Percentiles rank a stretch among this genome's conserved stretches.
phyloP scores from a whole-genome alignment of 2,888 invertebrate genomes.

The Fabriciana adippe region DNA sequence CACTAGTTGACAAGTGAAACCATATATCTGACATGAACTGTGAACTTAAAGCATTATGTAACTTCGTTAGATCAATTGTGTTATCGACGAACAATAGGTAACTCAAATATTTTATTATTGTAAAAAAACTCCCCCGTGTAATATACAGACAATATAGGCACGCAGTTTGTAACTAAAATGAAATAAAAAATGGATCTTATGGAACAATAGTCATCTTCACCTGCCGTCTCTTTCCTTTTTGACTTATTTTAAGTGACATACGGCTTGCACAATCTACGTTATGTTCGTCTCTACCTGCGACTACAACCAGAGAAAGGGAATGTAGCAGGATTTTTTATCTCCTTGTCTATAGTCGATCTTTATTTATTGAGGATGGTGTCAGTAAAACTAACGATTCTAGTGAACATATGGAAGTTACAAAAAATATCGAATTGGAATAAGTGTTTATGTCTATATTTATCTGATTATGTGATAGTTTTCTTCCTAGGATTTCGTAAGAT shows the following conservation, averaged over 20 bases:
- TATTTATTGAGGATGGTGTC: constrained; percentile 36
- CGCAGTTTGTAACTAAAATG: constrained; percentile 1
- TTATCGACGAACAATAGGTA: constrained; percentile 19
- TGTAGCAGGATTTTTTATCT: constrained; percentile 30
- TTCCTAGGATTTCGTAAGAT: neutral
- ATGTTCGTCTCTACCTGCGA: constrained; percentile 32
- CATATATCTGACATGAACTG: constrained; percentile 14
- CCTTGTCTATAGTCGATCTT: constrained; percentile 31
- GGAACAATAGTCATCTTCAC: constrained; percentile 15
- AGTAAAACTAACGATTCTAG: constrained; percentile 28
- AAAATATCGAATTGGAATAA: constrained; percentile 32
- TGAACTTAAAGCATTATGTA: constrained; percentile 16
- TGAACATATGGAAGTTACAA: constrained; percentile 36
- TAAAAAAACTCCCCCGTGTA: constrained; percentile 10
- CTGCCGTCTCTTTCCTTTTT: constrained; percentile 24
- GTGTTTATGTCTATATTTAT: constrained; percentile 18
- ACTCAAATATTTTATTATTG: constrained; percentile 8
- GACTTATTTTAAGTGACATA: constrained; percentile 13
- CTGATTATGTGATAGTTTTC: constrained; percentile 2
- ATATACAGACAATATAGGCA: neutral
- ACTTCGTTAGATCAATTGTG: constrained; percentile 31
- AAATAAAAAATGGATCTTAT: neutral
- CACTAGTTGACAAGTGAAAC: neutral
- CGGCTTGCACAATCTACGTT: constrained; percentile 23
- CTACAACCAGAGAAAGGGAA: constrained; percentile 31